phyloP scores from a whole-genome alignment of 1,140 invertebrate genomes.

The Lepidotrigona ventralis region DNA sequence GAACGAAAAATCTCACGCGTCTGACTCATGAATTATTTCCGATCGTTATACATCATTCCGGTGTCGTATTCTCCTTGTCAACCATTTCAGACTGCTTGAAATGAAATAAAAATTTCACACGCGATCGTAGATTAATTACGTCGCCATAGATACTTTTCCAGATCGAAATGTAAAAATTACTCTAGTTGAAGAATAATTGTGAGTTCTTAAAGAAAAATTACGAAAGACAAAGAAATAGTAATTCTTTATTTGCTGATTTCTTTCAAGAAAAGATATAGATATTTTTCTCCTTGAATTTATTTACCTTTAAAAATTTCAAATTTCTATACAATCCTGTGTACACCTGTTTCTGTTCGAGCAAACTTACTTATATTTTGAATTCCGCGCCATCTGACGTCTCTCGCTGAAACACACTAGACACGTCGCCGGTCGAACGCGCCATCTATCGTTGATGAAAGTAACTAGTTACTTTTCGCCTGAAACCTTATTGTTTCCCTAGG shows the following conservation, averaged over 20 bases:
- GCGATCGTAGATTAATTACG: neutral
- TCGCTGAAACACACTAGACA: neutral
- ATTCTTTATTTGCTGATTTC: neutral
- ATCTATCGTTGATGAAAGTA: neutral
- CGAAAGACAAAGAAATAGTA: neutral
- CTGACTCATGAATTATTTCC: constrained; percentile 38
- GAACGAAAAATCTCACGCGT: constrained; percentile 6
- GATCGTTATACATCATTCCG: neutral
- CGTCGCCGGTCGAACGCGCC: neutral
- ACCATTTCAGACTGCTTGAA: no score
- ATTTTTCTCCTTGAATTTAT: neutral
- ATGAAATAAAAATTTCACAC: neutral
- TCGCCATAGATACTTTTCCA: neutral
- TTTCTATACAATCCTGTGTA: neutral
- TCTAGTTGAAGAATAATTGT: neutral
- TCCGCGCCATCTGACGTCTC: neutral
- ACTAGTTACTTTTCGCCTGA: neutral
- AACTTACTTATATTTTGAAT: neutral
- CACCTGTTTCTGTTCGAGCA: neutral
- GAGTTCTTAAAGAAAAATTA: neutral
- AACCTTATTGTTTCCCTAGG: neutral
- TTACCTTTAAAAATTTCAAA: neutral
- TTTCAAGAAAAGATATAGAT: neutral
- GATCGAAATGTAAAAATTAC: neutral
- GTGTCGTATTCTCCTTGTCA: neutral